Conservation (phyloP, 2,797 vertebrate species). For the Trachurus trachurus region DNA sequence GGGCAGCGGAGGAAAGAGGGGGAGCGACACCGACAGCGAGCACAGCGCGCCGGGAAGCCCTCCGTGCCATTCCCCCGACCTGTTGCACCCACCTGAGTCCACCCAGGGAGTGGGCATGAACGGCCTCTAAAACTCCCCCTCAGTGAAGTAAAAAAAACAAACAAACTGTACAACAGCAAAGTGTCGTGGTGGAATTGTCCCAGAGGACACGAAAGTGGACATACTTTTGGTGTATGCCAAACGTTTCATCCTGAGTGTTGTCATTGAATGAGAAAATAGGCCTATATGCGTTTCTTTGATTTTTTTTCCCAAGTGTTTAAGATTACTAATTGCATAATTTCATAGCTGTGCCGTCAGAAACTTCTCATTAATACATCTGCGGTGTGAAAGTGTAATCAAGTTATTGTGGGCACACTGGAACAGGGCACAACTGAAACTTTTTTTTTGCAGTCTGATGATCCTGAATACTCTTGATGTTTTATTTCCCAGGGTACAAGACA, state of each 20-base stretch:
- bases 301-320: slow-evolving; percentile 63
- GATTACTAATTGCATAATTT: slow-evolving; percentile 60
- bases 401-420: slow-evolving; percentile 51
- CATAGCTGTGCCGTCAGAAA: slow-evolving; percentile 63
- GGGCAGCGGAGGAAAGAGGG: slow-evolving; percentile 92
- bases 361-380: slow-evolving; percentile 55
- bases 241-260: slow-evolving; percentile 51
- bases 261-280: slow-evolving; percentile 61
- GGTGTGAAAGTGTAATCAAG: slow-evolving; percentile 64
- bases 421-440: slow-evolving; percentile 37
- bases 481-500: slow-evolving; percentile 30
- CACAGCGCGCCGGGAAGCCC: slow-evolving; percentile 96
- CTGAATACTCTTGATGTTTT: slow-evolving; percentile 38
- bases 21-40: slow-evolving; percentile 98
- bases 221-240: slow-evolving; percentile 59
- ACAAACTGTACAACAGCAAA: slow-evolving; percentile 44
- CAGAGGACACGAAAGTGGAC: slow-evolving; percentile 57
- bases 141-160: slow-evolving; percentile 70
- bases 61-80: slow-evolving; percentile 95
- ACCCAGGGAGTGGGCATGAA: slow-evolving; percentile 82
- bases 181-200: slow-evolving; percentile 44
- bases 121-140: slow-evolving; percentile 87
- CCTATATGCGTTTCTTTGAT: slow-evolving; percentile 50
- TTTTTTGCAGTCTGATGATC: slow-evolving; percentile 34
- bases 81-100: slow-evolving; percentile 91